Evolutionary conservation across 2,113 vertebrate species (phyloP), one percentile per base, ranked within the genome.

Genomic region (Microtus ochrogaster): DNA sequence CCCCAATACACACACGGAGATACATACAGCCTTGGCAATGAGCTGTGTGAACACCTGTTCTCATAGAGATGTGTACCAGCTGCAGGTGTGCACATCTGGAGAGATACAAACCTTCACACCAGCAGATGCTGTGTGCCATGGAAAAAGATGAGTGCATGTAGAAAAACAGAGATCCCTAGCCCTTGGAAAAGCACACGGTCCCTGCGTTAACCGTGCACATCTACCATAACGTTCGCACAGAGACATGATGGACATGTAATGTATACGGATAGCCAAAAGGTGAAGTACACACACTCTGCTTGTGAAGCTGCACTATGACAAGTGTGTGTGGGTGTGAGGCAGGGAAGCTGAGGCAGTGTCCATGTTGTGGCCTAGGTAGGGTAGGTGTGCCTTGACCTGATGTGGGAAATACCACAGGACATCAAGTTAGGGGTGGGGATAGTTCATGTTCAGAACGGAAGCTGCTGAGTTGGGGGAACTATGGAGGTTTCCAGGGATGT

Each of bases 41-140:
- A 86, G 21, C 41, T 33, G 0, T 0, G 19, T 10, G 58, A 55
- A 10, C 39, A 11, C 3, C 26, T 1, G 0, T 1, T n/a, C 41
- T 89, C 84, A 73, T 13, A 44, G 47, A 12, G 24, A 58, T 14
- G 30, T 24, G 22, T 74, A 66, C 22, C 7, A 14, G 52, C 36
- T 52, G 44, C 72, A 74, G 55, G 30, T 19, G 26, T 22, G 41
- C n/a, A 86, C 36, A 28, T 52, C 19, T 36, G 24, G 16, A 41
- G 61, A 77, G 70, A 49, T 22, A 28, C 41, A 84, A 39, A 66
- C 6, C 39, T 63, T 6, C 14, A n/a, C 47, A 36, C 47, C n/a
- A 12, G 47, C 41, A 24, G 94, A n/a, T 61, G 72, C 30, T n/a
- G 30, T 52, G 33, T 24, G 28, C 16, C 2, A 2, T 16, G 17